Percentiles rank a stretch among this genome's conserved stretches.
These are phyloP conservation scores for Marmota monax DNA, from an alignment of 2,113 vertebrate species.

Conservation along the genomic window DNA sequence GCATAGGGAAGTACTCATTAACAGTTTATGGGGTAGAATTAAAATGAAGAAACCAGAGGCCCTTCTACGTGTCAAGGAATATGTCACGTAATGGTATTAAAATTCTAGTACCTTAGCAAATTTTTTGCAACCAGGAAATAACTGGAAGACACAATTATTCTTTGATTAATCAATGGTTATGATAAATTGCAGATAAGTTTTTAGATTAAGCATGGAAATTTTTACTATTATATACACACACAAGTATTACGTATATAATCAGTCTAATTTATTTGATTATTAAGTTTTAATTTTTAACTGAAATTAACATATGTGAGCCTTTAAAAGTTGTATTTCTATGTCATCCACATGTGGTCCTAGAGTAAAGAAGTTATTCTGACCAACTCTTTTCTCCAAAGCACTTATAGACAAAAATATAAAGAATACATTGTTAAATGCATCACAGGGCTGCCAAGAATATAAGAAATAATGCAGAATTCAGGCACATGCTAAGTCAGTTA, in stretches of 20 bases:
- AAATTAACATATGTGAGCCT: neutral
- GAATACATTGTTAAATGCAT: neutral
- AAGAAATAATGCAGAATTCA: neutral
- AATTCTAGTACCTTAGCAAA: neutral
- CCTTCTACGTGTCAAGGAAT: neutral
- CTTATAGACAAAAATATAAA: neutral
- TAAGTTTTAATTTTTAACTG: neutral
- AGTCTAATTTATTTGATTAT: neutral
- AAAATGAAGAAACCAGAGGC: neutral
- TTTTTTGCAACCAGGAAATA: neutral
- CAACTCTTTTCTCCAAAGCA: neutral
- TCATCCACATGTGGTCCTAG: neutral
- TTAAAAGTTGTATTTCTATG: neutral
- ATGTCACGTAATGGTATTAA: neutral
- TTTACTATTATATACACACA: neutral
- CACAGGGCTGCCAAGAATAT: neutral
- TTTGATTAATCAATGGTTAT: neutral
- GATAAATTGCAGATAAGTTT: constrained; percentile 14
- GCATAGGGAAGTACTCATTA: neutral
- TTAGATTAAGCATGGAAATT: neutral
- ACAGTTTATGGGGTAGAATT: neutral
- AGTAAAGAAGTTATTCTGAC: neutral
- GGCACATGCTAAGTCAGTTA: neutral
- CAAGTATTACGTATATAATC: neutral
- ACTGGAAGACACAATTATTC: neutral